phyloP scores from a whole-genome alignment of 2,888 invertebrate species.

The Dastarcus helophoroides region DNA sequence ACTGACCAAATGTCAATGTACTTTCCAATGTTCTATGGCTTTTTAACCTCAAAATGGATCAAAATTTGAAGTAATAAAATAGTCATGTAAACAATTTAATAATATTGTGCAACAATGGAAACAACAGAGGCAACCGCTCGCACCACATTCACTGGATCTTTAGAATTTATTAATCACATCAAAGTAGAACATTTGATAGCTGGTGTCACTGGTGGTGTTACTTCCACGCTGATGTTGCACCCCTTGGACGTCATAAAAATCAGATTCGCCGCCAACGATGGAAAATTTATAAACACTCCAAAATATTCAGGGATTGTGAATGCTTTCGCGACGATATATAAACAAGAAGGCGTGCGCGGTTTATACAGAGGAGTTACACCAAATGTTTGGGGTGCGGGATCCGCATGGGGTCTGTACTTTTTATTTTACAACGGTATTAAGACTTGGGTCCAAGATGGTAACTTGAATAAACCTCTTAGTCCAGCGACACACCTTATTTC shows the following conservation, averaged over 20 bases:
- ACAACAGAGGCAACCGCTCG: too few species aligned
- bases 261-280: constrained; percentile 96
- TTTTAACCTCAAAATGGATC: too few species aligned
- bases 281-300: constrained; percentile 62
- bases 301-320: constrained; percentile 74
- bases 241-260: constrained; percentile 98
- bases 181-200: constrained; percentile 92
- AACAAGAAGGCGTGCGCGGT: constrained; percentile 75
- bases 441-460: constrained; percentile 77
- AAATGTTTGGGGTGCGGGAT: constrained; percentile 91
- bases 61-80: too few species aligned
- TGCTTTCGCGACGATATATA: constrained; percentile 74
- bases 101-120: too few species aligned
- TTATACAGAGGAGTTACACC: constrained; percentile 96
- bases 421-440: constrained; percentile 91
- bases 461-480: constrained; percentile 65
- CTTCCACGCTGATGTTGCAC: constrained; percentile 85
- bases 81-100: too few species aligned
- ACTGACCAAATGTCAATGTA: too few species aligned
- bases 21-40: too few species aligned
- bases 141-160: too few species aligned
- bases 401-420: constrained; percentile 98
- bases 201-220: constrained; percentile 90
- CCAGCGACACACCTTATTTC: constrained; percentile 79
- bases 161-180: constrained; percentile 49